phyloP scores from a whole-genome alignment of 2,888 invertebrate species.

The Cosmopolites sordidus region DNA sequence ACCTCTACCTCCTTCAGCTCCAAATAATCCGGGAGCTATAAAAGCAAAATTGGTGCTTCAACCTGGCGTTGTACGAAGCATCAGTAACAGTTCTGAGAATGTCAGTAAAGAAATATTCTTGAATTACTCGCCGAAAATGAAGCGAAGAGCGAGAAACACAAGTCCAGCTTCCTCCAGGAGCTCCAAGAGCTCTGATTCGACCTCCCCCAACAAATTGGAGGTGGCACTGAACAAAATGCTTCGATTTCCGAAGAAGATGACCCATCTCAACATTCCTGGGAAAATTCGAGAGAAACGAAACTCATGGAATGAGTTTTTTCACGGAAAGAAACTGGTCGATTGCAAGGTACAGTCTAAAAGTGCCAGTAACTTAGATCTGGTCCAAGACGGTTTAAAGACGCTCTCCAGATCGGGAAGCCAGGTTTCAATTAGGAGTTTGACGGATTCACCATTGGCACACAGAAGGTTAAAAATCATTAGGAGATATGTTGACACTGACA shows the following conservation, averaged over 20 bases:
- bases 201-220: slow-evolving; percentile 13
- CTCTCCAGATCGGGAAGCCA: slow-evolving; percentile 28
- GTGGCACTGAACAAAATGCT: slow-evolving; percentile 42
- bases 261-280: slow-evolving; percentile 34
- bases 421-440: slow-evolving; percentile 32
- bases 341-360: slow-evolving; percentile 39
- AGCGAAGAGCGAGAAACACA: slow-evolving; percentile 32
- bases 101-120: slow-evolving; percentile 37
- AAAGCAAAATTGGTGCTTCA: slow-evolving; percentile 52
- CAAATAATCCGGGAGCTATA: slow-evolving; percentile 38
- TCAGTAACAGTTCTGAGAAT: slow-evolving; percentile 31
- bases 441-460: slow-evolving; percentile 34
- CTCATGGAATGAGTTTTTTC: slow-evolving; percentile 35
- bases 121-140: slow-evolving; percentile 41
- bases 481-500: slow-evolving; percentile 37
- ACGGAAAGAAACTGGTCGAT: slow-evolving; percentile 19
- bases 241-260: slow-evolving; percentile 55
- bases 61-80: slow-evolving; percentile 46
- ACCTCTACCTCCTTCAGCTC: slow-evolving; percentile 46
- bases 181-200: slow-evolving; percentile 9
- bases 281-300: slow-evolving; percentile 31
- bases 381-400: slow-evolving; percentile 7
- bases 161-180: slow-evolving; percentile 31
- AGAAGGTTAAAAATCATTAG: slow-evolving; percentile 38
- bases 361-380: slow-evolving; percentile 30